Evolutionary conservation across 2,888 invertebrate genomes (phyloP).

Genomic region (Plagodis dolabraria): DNA sequence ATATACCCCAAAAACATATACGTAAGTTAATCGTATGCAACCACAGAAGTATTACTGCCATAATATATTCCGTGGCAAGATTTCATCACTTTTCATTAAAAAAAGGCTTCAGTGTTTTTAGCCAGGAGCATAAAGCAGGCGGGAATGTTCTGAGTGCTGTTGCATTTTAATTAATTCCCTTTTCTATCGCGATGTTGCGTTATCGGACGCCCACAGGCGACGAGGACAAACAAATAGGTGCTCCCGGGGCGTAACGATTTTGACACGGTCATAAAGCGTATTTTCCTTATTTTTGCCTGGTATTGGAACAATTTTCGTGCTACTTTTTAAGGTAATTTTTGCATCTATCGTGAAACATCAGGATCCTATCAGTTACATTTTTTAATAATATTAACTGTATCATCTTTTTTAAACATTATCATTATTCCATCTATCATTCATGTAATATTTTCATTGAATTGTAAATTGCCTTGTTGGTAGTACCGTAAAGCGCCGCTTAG

Average conservation of each 20-base stretch:
- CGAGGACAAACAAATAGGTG: slow-evolving; percentile 77
- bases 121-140: slow-evolving; percentile 66
- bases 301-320: slow-evolving; percentile 25
- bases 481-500: too few species aligned
- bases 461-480: too few species aligned
- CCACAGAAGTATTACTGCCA: too few species aligned
- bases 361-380: too few species aligned
- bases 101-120: slow-evolving; percentile 36
- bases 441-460: too few species aligned
- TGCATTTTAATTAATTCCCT: slow-evolving; percentile 84
- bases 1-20: too few species aligned
- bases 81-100: slow-evolving; percentile 44
- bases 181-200: slow-evolving; percentile 81
- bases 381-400: too few species aligned
- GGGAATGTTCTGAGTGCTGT: slow-evolving; percentile 78
- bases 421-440: too few species aligned
- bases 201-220: slow-evolving; percentile 77
- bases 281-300: slow-evolving; percentile 51
- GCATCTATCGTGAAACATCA: too few species aligned
- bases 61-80: too few species aligned
- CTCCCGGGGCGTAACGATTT: slow-evolving; percentile 67
- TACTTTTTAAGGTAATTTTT: slow-evolving; percentile 21
- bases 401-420: too few species aligned
- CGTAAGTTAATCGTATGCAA: too few species aligned
- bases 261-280: slow-evolving; percentile 65